Conservation (phyloP, 1,140 invertebrate species). For the Himalopsyche phryganea region DNA sequence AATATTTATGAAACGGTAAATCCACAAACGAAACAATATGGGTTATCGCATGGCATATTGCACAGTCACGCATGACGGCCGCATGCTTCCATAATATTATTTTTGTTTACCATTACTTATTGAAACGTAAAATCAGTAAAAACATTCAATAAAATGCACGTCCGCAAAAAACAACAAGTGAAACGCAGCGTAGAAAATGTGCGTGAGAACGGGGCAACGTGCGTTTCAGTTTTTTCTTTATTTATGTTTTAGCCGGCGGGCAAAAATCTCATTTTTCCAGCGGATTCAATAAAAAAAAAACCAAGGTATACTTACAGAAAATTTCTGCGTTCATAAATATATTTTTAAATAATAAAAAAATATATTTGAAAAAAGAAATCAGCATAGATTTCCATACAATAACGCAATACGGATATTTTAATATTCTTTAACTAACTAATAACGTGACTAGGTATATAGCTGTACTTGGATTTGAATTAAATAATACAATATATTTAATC, state of each 20-base stretch:
- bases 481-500: too few species aligned
- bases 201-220: slow-evolving; percentile 14
- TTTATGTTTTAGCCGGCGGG: not conserved
- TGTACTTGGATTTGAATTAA: too few species aligned
- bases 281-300: too few species aligned
- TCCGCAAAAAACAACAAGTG: slow-evolving; percentile 25
- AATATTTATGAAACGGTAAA: slow-evolving; percentile 6
- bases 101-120: slow-evolving; percentile 16
- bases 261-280: not conserved
- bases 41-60: not conserved
- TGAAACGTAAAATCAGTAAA: slow-evolving; percentile 26
- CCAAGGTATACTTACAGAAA: too few species aligned
- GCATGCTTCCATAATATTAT: not conserved
- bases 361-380: too few species aligned
- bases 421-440: too few species aligned
- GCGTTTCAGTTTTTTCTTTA: slow-evolving; percentile 2
- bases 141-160: slow-evolving; percentile 19
- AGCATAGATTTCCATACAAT: too few species aligned
- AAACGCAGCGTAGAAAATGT: slow-evolving; percentile 20
- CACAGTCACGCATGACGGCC: slow-evolving; percentile 1
- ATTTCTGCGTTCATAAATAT: too few species aligned
- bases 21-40: not conserved
- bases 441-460: too few species aligned
- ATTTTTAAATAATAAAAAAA: too few species aligned
- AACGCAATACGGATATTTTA: too few species aligned